Conservation (phyloP, 2,888 invertebrate species). For the Thera britannica region DNA sequence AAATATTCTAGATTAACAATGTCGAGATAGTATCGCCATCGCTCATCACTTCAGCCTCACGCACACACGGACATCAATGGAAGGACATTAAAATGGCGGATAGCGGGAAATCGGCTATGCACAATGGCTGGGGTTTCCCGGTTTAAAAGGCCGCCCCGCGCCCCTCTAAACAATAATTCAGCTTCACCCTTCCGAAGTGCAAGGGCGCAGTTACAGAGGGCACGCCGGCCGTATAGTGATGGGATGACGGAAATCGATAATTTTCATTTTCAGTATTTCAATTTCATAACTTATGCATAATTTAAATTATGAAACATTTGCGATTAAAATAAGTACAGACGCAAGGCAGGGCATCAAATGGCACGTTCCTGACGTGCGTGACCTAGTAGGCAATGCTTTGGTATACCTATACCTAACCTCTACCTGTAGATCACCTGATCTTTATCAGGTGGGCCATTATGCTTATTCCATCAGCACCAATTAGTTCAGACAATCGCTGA, state of each 20-base stretch:
- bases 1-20: neutral
- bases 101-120: slow-evolving; percentile 82
- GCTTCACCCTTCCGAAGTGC: slow-evolving; percentile 84
- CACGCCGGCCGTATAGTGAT: slow-evolving; percentile 53
- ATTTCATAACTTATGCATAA: too few relatives aligned
- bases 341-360: too few relatives aligned
- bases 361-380: too few relatives aligned
- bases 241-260: slow-evolving; percentile 52
- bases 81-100: slow-evolving; percentile 82
- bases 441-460: too few relatives aligned
- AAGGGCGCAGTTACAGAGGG: slow-evolving; percentile 82
- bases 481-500: too few relatives aligned
- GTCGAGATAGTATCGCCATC: slow-evolving; percentile 19
- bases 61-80: slow-evolving; percentile 54
- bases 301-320: too few relatives aligned
- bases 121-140: slow-evolving; percentile 84
- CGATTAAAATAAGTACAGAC: too few relatives aligned
- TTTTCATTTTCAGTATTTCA: slow-evolving; percentile 22
- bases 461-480: too few relatives aligned
- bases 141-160: slow-evolving; percentile 73
- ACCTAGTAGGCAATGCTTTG: too few relatives aligned
- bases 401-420: too few relatives aligned
- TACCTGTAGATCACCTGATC: too few relatives aligned
- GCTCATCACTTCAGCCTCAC: slow-evolving; percentile 41
- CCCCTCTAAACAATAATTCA: slow-evolving; percentile 84